Conservation (phyloP, 2,797 vertebrate species). For the Scyliorhinus canicula region DNA sequence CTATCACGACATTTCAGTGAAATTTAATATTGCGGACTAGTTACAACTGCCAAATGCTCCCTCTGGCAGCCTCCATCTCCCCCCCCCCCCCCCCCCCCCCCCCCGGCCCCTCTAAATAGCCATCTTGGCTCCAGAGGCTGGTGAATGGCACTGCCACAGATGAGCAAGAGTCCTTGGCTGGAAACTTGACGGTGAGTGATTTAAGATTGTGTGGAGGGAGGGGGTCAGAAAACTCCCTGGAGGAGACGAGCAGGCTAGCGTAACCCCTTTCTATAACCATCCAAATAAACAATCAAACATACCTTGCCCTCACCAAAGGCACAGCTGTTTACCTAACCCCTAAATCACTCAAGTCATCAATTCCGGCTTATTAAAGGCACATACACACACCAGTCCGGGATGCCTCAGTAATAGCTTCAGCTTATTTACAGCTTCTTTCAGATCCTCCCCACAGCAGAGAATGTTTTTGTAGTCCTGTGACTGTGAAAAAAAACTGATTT, state of each 20-base stretch:
- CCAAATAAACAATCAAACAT: slow-evolving; percentile 59
- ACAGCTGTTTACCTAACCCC: slow-evolving; percentile 62
- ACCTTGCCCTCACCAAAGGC: slow-evolving; percentile 56
- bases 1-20: slow-evolving; percentile 53
- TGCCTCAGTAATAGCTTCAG: slow-evolving; percentile 49
- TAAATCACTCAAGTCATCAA: slow-evolving; percentile 57
- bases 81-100: slow-evolving; percentile 31
- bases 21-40: slow-evolving; percentile 54
- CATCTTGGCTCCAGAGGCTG: slow-evolving; percentile 25
- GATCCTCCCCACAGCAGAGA: slow-evolving; percentile 46
- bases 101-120: slow-evolving; percentile 41
- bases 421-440: slow-evolving; percentile 52
- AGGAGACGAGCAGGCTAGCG: slow-evolving; percentile 47
- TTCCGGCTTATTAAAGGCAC: slow-evolving; percentile 58
- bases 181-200: not conserved
- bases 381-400: slow-evolving; percentile 42
- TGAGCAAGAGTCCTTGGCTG: not conserved
- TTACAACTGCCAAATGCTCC: slow-evolving; percentile 45
- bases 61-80: slow-evolving; percentile 36
- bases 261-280: slow-evolving; percentile 53
- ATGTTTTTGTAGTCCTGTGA: slow-evolving; percentile 57
- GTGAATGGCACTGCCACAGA: not conserved
- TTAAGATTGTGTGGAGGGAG: not conserved
- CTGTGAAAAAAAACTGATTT: slow-evolving; percentile 51
- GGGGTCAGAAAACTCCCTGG: slow-evolving; percentile 45